Evolutionary conservation across 2,888 invertebrate genomes (phyloP), one percentile per base, ranked within the genome.

Genomic region (Agrochola litura): DNA sequence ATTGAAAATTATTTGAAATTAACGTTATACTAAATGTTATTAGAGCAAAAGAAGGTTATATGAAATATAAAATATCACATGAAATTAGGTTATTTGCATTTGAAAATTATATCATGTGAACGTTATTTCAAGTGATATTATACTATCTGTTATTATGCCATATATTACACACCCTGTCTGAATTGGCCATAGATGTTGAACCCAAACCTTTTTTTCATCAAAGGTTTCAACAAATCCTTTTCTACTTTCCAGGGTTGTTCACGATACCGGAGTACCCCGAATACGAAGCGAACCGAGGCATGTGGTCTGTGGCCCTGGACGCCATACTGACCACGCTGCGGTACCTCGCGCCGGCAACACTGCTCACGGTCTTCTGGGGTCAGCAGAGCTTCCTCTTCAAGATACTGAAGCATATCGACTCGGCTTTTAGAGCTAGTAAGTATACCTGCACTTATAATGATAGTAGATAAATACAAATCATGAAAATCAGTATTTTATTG

Each of bases 301-400:
- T 97, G 97, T 97, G 96, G 97, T 95, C 96, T 82, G 91, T 95
- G 81, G 95, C 95, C 77, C 89, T 96, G 73, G 94, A 95, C 87
- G 94, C 94, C 69, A 92, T 97, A 81, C 86, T 96, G 87, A 96
- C 97, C 81, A 96, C 97, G 86, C 93, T 97, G 84, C 97, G 97
- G 89, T 95, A 97, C 90, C 92, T 97, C 82, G 95, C 97, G 83
- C 97, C 97, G 82, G 95, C 97, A 63, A 97, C 97, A 12, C 92
- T 97, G 52, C 93, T 97, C 66, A 96, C 97, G 0, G 89, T 97
- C 46, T 94, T 97, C 90, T 97, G 97, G 96, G 96, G 97, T 49
- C 96, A 97, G 82, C 97, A 97, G 90, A 96, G 97, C 86, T 95
- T 97, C 89, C 89, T 97, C 77, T 95, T 97, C 88, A 97, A 93